Evolutionary conservation across 2,888 invertebrate species (phyloP).

Genomic region (Rhamnusium bicolor): DNA sequence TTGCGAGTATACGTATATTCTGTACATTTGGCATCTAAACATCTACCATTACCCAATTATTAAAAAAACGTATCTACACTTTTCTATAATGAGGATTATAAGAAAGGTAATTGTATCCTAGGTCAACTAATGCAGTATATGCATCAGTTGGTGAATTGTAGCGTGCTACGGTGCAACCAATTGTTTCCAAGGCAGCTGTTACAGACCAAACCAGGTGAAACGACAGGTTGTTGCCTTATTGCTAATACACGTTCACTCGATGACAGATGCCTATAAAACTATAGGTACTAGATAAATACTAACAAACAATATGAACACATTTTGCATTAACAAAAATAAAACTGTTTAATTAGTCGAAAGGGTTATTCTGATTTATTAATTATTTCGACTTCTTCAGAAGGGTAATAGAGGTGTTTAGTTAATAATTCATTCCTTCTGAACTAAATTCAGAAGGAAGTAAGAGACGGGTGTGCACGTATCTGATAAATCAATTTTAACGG

Average conservation of each 20-base stretch:
- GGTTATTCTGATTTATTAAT: too few species aligned
- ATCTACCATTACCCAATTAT: not conserved
- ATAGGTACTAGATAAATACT: conserved; percentile 17
- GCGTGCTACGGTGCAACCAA: conserved; percentile 45
- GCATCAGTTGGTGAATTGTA: conserved; percentile 17
- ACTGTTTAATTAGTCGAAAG: too few species aligned
- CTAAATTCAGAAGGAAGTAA: too few species aligned
- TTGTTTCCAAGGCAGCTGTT: conserved; percentile 57
- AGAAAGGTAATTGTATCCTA: conserved; percentile 24
- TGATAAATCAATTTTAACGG: too few species aligned
- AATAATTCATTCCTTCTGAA: too few species aligned
- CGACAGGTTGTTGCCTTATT: conserved; percentile 58
- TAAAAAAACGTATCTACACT: conserved; percentile 1
- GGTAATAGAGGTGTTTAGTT: too few species aligned
- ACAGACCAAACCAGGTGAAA: conserved; percentile 57
- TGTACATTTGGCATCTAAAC: not conserved
- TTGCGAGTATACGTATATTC: not conserved
- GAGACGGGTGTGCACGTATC: too few species aligned
- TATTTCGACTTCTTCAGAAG: too few species aligned
- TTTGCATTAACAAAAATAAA: too few species aligned
- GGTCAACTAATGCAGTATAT: conserved; percentile 27
- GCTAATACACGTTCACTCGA: not conserved
- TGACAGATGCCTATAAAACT: conserved; percentile 16
- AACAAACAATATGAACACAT: too few species aligned
- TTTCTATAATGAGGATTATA: not conserved